phyloP scores from a whole-genome alignment of 2,888 invertebrate species.

The Xestia rhomboidea region DNA sequence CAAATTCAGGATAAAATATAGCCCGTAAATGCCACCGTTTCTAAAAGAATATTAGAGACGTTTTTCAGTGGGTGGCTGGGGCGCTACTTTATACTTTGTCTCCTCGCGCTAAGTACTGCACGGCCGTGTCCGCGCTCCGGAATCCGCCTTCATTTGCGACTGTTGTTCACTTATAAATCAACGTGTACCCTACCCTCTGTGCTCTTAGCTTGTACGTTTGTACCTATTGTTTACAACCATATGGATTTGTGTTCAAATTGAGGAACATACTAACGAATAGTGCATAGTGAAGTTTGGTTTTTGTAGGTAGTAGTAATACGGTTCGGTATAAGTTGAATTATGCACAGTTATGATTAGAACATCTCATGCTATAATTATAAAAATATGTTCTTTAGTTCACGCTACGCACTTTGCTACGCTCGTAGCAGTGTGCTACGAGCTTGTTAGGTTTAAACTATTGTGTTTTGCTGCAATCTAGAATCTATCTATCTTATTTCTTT shows the following conservation, averaged over 20 bases:
- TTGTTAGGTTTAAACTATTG: background rate
- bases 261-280: background rate
- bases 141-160: conserved; percentile 88
- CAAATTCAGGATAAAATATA: conserved; percentile 92
- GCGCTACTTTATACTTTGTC: conserved; percentile 90
- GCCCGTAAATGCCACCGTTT: conserved; percentile 92
- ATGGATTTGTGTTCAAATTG: background rate
- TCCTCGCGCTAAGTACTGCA: conserved; percentile 89
- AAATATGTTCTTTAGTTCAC: background rate
- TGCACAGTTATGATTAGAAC: background rate
- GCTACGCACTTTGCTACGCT: conserved; percentile 15
- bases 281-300: background rate
- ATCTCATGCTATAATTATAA: background rate
- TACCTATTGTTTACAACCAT: conserved; percentile 32
- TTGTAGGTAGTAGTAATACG: background rate
- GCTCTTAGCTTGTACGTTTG: conserved; percentile 35
- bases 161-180: conserved; percentile 89
- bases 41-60: conserved; percentile 92
- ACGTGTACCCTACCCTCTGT: conserved; percentile 64
- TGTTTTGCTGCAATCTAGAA: background rate
- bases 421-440: conserved; percentile 10
- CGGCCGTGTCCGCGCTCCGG: conserved; percentile 85
- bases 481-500: too few relatives aligned
- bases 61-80: conserved; percentile 91
- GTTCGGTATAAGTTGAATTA: background rate